A percentile compares a stretch with the other conserved stretches of the same genome.
Evolutionary conservation across 2,797 vertebrate genomes (phyloP).

Genomic region (Falco cherrug): DNA sequence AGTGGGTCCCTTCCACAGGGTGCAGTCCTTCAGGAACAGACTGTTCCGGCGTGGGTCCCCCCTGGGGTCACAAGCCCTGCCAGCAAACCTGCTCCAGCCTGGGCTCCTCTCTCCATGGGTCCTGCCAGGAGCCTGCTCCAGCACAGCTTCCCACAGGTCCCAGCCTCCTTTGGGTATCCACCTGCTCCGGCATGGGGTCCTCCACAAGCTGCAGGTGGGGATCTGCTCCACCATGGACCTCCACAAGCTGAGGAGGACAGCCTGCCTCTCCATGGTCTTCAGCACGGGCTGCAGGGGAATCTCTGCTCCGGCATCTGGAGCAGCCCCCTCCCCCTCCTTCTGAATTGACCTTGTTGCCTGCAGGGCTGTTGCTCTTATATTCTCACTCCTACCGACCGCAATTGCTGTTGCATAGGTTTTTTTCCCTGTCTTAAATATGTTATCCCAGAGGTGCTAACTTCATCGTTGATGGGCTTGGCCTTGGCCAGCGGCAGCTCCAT

Average conservation of each 20-base stretch:
- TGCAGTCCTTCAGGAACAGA: too few relatives aligned
- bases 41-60: neutral
- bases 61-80: neutral
- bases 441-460: neutral
- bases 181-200: accelerated
- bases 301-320: accelerated
- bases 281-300: neutral
- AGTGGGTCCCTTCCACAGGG: accelerated
- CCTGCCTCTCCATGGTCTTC: neutral
- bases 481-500: neutral
- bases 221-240: neutral
- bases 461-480: neutral
- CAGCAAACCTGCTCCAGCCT: neutral
- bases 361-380: neutral
- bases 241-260: neutral
- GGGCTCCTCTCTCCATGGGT: neutral
- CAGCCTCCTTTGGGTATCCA: neutral
- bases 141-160: too few relatives aligned
- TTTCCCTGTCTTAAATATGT: neutral
- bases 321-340: neutral
- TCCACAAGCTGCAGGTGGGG: neutral
- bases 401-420: neutral
- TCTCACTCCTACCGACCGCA: neutral
- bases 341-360: neutral
- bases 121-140: too few relatives aligned